Evolutionary conservation across 1,140 invertebrate species (phyloP), one percentile per base, ranked within the genome.

Genomic region (Drosophila nigromelanica): DNA sequence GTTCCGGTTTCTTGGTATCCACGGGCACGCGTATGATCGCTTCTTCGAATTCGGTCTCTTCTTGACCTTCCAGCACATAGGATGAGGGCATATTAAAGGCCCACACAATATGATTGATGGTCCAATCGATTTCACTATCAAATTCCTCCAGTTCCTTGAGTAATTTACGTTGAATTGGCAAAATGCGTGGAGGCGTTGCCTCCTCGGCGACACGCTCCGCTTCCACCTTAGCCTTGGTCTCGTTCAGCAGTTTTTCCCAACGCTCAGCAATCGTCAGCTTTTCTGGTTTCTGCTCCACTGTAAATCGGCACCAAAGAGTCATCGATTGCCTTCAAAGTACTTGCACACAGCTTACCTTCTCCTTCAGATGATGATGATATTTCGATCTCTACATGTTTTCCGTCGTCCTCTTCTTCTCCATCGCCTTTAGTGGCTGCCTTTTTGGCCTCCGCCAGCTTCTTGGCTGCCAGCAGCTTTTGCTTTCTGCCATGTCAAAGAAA

Each of bases 51-150:
- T 94, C 93, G 55, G 83, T 80, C 48, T 82, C 76, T 47, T 87
- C 90, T 59, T 91, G 86, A 2, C 80, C 91, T 0, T 80, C 77
- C 1, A 92, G 78, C 30, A 94, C 92, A 35, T 93, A 93, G 2
- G 94, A 94, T 78, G 95, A 93, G 0, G 94, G 94, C 14, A 96
- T 79, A 39, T 95, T 93, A 21, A 95, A 93, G 55, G 95, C 94
- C 48, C 94, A 94, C 75, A 95, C 94, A 12, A 95, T 92, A 76
- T 96, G 95, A 70, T 95, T 94, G 50, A 94, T 93, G 8, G 94
- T 95, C 95, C 90, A 91, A 1, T 63, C 76, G 10, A 91, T 79
- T 68, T 90, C 79, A 3, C 40, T 18, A 55, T 82, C 68, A 5
- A 92, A 89, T 27, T 91, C 89, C 1, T 83, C 75, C 39, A 92